Evolutionary conservation across 2,888 invertebrate species (phyloP).

Genomic region (Heliconius cydno): DNA sequence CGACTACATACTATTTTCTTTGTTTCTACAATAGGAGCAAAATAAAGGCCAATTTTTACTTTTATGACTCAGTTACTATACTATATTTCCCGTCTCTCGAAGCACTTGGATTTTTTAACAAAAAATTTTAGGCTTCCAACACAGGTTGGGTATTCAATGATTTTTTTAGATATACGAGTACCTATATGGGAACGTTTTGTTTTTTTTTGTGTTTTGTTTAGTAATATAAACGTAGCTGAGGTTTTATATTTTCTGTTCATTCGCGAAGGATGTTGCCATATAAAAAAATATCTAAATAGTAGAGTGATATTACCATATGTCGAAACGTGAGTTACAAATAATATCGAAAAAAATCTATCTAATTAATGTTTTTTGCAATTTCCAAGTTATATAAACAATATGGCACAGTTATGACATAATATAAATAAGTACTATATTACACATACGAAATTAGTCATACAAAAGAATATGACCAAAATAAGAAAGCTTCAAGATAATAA

Average conservation of each 20-base stretch:
- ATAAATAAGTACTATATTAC: not conserved
- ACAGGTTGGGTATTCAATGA: not conserved
- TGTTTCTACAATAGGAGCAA: constrained; percentile 27
- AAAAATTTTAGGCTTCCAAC: constrained; percentile 20
- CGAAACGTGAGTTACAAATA: not conserved
- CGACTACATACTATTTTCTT: constrained; percentile 29
- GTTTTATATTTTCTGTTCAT: not conserved
- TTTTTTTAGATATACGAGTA: constrained; percentile 5
- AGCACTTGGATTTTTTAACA: constrained; percentile 22
- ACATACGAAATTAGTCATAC: constrained; percentile 11
- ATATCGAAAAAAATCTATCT: not conserved
- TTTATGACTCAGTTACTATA: constrained; percentile 28
- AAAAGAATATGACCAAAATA: constrained; percentile 26
- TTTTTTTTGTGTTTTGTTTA: not conserved
- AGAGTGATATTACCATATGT: too few species aligned
- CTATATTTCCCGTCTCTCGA: constrained; percentile 12
- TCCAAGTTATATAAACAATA: constrained; percentile 7
- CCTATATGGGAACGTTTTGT: constrained; percentile 2
- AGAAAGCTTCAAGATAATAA: constrained; percentile 38
- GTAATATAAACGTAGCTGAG: not conserved
- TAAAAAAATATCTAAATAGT: not conserved
- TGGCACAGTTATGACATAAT: constrained; percentile 13
- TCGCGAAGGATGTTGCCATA: not conserved
- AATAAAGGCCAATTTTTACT: constrained; percentile 13
- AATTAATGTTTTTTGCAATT: not conserved